A percentile compares a stretch with the other conserved stretches of the same genome.
Conservation (phyloP, 2,113 vertebrate species). For the Toxostoma redivivum region DNA sequence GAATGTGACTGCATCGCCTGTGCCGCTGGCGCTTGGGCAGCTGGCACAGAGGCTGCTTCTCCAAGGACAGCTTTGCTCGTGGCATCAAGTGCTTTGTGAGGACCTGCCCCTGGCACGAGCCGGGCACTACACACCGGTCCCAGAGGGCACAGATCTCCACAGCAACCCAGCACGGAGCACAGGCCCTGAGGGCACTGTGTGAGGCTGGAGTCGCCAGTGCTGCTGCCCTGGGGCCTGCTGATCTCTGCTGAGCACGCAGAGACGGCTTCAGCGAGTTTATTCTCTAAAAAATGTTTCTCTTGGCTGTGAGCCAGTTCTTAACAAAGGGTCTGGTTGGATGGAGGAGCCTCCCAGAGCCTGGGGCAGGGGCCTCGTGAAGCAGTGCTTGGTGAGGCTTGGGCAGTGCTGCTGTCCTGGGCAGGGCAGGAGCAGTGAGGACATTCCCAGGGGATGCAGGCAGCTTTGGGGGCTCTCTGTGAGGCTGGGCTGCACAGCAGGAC, state of each 20-base stretch:
- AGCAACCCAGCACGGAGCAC: accelerated
- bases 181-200: not conserved
- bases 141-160: accelerated
- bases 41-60: not conserved
- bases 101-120: not conserved
- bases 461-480: not conserved
- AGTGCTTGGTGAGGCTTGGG: not conserved
- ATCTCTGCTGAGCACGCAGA: not conserved
- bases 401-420: not conserved
- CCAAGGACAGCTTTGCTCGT: not conserved
- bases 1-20: constrained; percentile 49
- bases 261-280: constrained; percentile 27
- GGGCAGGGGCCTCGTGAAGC: constrained; percentile 28
- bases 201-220: not conserved
- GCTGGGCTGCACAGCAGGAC: accelerated
- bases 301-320: constrained; percentile 42
- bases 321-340: constrained; percentile 62
- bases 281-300: constrained; percentile 57
- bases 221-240: not conserved
- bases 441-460: not conserved
- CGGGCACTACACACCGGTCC: accelerated
- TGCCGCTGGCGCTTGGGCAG: not conserved
- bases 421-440: not conserved
- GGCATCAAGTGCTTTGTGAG: accelerated
- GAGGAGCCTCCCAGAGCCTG: constrained; percentile 33